phyloP scores from a whole-genome alignment of 2,113 vertebrate species.

The Sebastes fasciatus region DNA sequence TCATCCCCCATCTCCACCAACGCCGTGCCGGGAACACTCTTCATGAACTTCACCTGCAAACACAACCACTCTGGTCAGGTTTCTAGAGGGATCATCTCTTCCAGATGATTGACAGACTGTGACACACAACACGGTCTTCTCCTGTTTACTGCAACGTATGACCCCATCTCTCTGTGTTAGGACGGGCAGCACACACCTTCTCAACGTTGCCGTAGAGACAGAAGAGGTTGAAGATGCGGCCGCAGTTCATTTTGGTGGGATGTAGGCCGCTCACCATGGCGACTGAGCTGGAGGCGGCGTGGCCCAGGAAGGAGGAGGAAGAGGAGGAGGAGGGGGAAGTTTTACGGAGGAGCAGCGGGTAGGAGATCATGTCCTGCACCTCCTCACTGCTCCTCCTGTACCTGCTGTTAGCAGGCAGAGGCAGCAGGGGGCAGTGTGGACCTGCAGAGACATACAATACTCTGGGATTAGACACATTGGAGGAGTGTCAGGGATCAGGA shows the following conservation, averaged over 20 bases:
- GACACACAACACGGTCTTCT: not conserved
- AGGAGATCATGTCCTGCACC: conserved; percentile 89
- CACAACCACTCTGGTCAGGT: not conserved
- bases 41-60: conserved; percentile 96
- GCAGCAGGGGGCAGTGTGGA: conserved; percentile 90
- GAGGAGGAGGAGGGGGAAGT: conserved; percentile 80
- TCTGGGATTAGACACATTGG: not conserved
- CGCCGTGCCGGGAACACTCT: conserved; percentile 94
- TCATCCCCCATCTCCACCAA: conserved; percentile 97
- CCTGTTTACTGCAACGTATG: not conserved
- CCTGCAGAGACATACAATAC: conserved; percentile 73
- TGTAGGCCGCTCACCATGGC: conserved; percentile 95
- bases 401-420: conserved; percentile 87
- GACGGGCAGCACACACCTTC: conserved; percentile 83
- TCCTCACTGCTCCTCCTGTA: conserved; percentile 91
- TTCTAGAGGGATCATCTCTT: not conserved
- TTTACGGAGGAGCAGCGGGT: conserved; percentile 86
- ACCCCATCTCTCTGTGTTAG: not conserved
- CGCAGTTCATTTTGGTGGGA: conserved; percentile 94
- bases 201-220: conserved; percentile 97
- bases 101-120: not conserved
- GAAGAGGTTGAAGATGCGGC: conserved; percentile 94
- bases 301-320: conserved; percentile 85
- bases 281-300: conserved; percentile 87
- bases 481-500: not conserved